phyloP scores from a whole-genome alignment of 2,113 vertebrate genomes.

The Austrofundulus limnaeus region DNA sequence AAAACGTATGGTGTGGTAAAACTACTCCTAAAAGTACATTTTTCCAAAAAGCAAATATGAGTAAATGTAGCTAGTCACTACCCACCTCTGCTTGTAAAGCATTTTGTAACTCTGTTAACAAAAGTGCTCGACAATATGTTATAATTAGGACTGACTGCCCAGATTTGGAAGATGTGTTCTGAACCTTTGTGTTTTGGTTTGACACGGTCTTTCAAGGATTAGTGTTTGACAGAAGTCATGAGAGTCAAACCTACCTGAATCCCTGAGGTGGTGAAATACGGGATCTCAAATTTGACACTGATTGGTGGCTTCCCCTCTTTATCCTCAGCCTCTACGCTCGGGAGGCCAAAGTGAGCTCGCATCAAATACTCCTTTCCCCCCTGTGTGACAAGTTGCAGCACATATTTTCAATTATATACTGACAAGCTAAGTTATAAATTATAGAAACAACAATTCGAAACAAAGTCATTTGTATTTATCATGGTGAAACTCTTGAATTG shows the following conservation, averaged over 20 bases:
- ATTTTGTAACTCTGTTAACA: background rate
- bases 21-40: too few species aligned
- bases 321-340: slow-evolving; percentile 97
- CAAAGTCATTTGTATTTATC: background rate
- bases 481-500: slow-evolving; percentile 38
- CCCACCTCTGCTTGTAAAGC: background rate
- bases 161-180: slow-evolving; percentile 1
- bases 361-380: slow-evolving; percentile 98
- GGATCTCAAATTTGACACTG: slow-evolving; percentile 98
- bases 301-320: slow-evolving; percentile 98
- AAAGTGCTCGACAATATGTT: background rate
- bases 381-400: slow-evolving; percentile 75
- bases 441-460: background rate
- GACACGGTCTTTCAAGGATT: background rate
- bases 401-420: background rate
- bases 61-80: too few species aligned
- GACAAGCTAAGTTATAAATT: background rate
- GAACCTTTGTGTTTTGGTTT: background rate
- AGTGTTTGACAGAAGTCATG: background rate
- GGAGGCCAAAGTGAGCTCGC: slow-evolving; percentile 95
- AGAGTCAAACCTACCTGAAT: slow-evolving; percentile 85
- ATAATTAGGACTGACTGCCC: background rate
- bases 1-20: too few species aligned
- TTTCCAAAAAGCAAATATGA: too few species aligned
- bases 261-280: slow-evolving; percentile 98